phyloP scores from a whole-genome alignment of 2,797 vertebrate species.

The Neosalanx taihuensis region DNA sequence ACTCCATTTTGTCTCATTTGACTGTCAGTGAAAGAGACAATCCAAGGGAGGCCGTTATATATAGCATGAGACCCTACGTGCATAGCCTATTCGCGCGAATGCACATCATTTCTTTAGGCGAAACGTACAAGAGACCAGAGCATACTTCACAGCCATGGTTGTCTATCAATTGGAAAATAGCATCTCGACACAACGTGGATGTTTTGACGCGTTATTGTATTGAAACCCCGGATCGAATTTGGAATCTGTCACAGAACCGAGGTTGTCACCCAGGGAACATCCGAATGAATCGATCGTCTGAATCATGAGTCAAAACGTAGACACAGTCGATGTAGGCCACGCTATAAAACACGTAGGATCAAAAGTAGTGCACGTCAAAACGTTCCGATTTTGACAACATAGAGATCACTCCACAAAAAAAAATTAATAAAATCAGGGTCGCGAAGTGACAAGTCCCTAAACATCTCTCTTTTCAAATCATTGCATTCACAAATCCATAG shows the following conservation, averaged over 20 bases:
- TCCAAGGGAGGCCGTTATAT: constrained; percentile 13
- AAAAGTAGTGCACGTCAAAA: constrained; percentile 5
- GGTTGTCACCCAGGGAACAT: constrained; percentile 42
- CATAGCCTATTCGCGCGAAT: constrained; percentile 17
- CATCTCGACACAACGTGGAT: neutral
- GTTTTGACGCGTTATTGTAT: constrained; percentile 4
- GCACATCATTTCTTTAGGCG: constrained; percentile 19
- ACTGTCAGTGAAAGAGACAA: constrained; percentile 40
- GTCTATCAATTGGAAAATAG: neutral
- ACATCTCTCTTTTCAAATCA: constrained; percentile 42
- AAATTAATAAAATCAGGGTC: constrained; percentile 27
- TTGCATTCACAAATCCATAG: constrained; percentile 33
- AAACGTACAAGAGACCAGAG: constrained; percentile 12
- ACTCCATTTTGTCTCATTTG: constrained; percentile 55
- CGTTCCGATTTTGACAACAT: constrained; percentile 10
- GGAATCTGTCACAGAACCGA: constrained; percentile 39
- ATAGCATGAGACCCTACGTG: constrained; percentile 1
- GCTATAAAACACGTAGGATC: constrained; percentile 13
- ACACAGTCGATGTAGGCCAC: constrained; percentile 49
- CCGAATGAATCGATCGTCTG: constrained; percentile 33
- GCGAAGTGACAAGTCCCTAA: constrained; percentile 38
- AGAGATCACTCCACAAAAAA: constrained; percentile 21
- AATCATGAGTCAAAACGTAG: constrained; percentile 34
- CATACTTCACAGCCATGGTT: constrained; percentile 18
- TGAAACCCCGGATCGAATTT: neutral